Base-by-base conservation (phyloP, 2,113 vertebrate species). In the Brachyhypopomus gauderio region DNA sequence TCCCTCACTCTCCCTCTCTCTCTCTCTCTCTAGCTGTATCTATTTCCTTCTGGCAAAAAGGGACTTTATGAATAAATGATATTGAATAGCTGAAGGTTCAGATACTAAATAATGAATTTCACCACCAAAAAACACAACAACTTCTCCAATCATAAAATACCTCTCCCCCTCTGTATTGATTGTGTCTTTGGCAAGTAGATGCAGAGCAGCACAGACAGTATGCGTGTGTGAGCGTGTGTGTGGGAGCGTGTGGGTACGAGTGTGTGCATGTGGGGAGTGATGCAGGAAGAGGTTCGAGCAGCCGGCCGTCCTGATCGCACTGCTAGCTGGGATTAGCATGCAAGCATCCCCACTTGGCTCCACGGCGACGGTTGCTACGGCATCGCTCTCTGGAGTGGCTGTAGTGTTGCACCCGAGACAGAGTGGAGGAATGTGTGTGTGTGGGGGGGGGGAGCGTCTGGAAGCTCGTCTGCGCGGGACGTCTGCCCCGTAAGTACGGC, bases 91-190 rank as follows among this genome's bases (percentile, higher is more conserved):
- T 99, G 97, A 99, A 98, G 98, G 98, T 99, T 98, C 98, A 99
- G 96, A 98, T 99, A 99, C 98, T 99, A 99, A 99, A 99, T 99
- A 99, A 99, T 99, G 97, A 98, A 99, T 99, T 98, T 99, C 98
- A 98, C 97, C 97, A 98, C 98, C 98, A 98, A 98, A 80, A 99
- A 99, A 99, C 98, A 99, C 98, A 99, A 99, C 97, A 99, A 99
- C 97, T 98, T 98, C 97, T 99, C 98, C 98, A 98, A 98, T 99
- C 98, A 99, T 99, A 99, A 98, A 98, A 98, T 98, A 98, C 96
- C 95, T 95, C 98, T 98, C 96, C 96, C 97, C 97, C 98, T 97
- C 98, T 96, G 96, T 98, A 99, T 99, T 98, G 98, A 99, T 99
- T 98, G 97, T 97, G 96, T 96, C 96, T 97, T 98, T 96, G 95